Evolutionary conservation across 1,140 invertebrate species (phyloP).

Genomic region (Homalodisca vitripennis): DNA sequence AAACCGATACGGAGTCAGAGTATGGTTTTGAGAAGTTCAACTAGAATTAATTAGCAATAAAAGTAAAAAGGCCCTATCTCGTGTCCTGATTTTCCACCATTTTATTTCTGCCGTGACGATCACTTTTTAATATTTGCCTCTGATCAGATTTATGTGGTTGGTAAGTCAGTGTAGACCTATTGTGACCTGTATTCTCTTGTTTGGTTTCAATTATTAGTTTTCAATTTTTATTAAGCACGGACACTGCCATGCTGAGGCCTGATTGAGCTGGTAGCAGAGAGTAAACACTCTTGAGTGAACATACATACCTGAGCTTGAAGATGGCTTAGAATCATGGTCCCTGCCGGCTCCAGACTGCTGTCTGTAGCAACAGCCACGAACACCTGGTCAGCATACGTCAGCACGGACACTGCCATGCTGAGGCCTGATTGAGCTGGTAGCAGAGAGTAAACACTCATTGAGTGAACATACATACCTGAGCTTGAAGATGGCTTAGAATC

Average conservation of each 20-base stretch:
- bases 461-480: slow-evolving; percentile 47
- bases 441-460: slow-evolving; percentile 52
- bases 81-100: too few relatives aligned
- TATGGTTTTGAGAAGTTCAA: too few relatives aligned
- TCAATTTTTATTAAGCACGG: too few relatives aligned
- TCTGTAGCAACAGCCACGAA: slow-evolving; percentile 54
- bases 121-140: too few relatives aligned
- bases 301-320: slow-evolving; percentile 37
- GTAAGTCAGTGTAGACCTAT: too few relatives aligned
- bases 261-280: slow-evolving; percentile 52
- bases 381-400: slow-evolving; percentile 55
- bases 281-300: slow-evolving; percentile 50
- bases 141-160: too few relatives aligned
- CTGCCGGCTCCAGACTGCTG: slow-evolving; percentile 45
- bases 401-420: slow-evolving; percentile 53
- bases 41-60: too few relatives aligned
- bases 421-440: slow-evolving; percentile 51
- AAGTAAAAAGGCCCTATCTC: too few relatives aligned
- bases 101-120: too few relatives aligned
- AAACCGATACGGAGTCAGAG: too few relatives aligned
- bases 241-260: slow-evolving; percentile 51
- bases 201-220: too few relatives aligned
- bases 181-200: too few relatives aligned
- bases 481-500: slow-evolving; percentile 37
- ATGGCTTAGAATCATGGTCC: slow-evolving; percentile 37